These are phyloP conservation scores for Melanostigma gelatinosum DNA, from an alignment of 2,113 vertebrate species.

Conservation along the genomic window DNA sequence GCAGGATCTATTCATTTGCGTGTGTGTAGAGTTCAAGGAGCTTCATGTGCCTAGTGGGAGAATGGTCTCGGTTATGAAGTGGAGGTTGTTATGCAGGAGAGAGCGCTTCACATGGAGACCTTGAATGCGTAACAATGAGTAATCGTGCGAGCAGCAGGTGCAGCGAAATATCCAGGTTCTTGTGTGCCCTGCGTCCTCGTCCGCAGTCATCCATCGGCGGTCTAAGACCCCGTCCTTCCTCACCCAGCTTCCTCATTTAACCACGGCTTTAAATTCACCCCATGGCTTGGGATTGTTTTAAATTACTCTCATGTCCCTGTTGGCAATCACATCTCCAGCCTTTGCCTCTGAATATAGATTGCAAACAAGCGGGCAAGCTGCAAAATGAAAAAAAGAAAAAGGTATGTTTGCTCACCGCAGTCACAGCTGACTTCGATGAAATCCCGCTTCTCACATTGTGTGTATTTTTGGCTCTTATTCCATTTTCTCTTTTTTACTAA, in stretches of 20 bases:
- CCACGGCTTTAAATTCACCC: slow-evolving; percentile 24
- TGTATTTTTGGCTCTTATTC: slow-evolving; percentile 14
- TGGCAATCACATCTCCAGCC: slow-evolving; percentile 19
- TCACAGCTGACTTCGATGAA: slow-evolving; percentile 16
- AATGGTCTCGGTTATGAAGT: slow-evolving; percentile 42
- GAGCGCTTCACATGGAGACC: slow-evolving; percentile 26
- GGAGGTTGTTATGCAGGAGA: slow-evolving; percentile 41
- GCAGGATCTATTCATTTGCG: slow-evolving; percentile 4
- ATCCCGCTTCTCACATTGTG: slow-evolving; percentile 2
- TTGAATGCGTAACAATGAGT: slow-evolving; percentile 43
- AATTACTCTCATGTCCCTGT: slow-evolving; percentile 34
- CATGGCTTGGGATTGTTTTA: slow-evolving; percentile 28
- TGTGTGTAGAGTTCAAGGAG: slow-evolving; percentile 12
- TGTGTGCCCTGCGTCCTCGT: neutral
- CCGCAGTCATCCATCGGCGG: slow-evolving; percentile 22
- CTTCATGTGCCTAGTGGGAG: slow-evolving; percentile 11
- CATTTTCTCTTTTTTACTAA: slow-evolving; percentile 13
- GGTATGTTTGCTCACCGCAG: slow-evolving; percentile 10
- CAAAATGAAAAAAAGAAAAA: neutral
- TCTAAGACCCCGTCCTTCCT: neutral
- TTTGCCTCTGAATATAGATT: slow-evolving; percentile 34
- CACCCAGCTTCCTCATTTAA: slow-evolving; percentile 25
- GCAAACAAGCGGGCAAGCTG: slow-evolving; percentile 11
- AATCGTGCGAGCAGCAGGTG: slow-evolving; percentile 53
- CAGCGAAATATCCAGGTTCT: slow-evolving; percentile 30